Percentiles rank a stretch among this genome's conserved stretches.
Evolutionary conservation across 2,888 invertebrate genomes (phyloP).

Genomic region (Microctonus brassicae): DNA sequence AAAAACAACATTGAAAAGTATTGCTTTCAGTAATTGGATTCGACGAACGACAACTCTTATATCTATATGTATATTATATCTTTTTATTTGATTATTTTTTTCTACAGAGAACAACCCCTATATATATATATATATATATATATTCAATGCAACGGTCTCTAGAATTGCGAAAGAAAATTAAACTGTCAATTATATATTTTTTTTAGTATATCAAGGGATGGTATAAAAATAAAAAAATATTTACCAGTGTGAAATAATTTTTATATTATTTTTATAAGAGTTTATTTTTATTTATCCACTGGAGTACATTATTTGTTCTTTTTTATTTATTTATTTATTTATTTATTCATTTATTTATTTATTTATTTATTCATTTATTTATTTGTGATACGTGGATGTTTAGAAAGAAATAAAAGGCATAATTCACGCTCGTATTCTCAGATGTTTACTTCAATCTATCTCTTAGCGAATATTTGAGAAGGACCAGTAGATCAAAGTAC

Average conservation of each 20-base stretch:
- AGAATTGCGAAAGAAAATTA: not conserved
- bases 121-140: no score
- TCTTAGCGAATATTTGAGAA: conserved; percentile 69
- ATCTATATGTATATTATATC: not conserved
- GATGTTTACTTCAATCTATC: conserved; percentile 68
- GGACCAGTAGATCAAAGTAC: conserved; percentile 66
- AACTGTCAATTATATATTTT: not conserved
- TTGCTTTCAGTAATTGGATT: conserved; percentile 63
- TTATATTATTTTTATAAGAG: no score
- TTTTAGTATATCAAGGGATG: not conserved
- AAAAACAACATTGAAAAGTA: conserved; percentile 49
- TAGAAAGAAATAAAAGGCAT: conserved; percentile 46
- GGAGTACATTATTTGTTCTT: no score
- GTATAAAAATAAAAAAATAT: no score
- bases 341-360: no score
- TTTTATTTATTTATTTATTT: no score
- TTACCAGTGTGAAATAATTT: no score
- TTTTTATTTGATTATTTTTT: conserved; percentile 31
- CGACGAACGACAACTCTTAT: conserved; percentile 48
- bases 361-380: no score
- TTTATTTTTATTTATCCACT: no score
- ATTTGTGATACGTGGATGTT: no score
- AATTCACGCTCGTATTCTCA: conserved; percentile 60
- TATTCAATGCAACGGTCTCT: not conserved
- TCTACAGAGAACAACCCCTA: not conserved